These are phyloP conservation scores for Vesta saturnalis DNA, from an alignment of 2,888 invertebrate species.

Conservation along the genomic window DNA sequence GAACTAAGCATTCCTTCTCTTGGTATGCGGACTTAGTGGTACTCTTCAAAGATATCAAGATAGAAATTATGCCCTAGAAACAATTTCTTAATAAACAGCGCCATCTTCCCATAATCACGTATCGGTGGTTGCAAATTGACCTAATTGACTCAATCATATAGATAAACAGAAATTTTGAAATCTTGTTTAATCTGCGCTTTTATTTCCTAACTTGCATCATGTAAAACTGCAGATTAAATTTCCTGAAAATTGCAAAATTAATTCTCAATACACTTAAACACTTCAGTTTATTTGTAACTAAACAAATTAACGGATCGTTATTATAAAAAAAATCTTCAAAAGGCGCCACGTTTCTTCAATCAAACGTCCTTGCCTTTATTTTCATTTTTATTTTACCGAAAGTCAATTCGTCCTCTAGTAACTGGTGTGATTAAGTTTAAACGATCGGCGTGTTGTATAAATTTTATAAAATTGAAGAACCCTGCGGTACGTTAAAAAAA, in stretches of 20 bases:
- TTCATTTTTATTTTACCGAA: slow-evolving; percentile 22
- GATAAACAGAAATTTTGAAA: slow-evolving; percentile 8
- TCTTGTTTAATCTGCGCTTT: slow-evolving; percentile 10
- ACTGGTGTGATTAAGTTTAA: neutral
- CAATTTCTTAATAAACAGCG: slow-evolving; percentile 11
- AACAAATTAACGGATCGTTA: neutral
- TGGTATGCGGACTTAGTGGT: slow-evolving; percentile 53
- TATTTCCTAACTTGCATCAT: slow-evolving; percentile 34
- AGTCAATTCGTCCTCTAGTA: slow-evolving; percentile 12
- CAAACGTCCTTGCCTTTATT: slow-evolving; percentile 36
- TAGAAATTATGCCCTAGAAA: slow-evolving; percentile 30
- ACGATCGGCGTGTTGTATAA: slow-evolving; percentile 31
- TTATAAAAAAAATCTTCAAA: slow-evolving; percentile 12
- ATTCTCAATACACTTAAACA: slow-evolving; percentile 6
- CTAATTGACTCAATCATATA: neutral
- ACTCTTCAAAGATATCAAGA: slow-evolving; percentile 41
- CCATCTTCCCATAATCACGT: neutral
- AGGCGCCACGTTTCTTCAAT: slow-evolving; percentile 31
- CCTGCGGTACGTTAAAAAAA: slow-evolving; percentile 46
- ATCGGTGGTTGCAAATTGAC: neutral
- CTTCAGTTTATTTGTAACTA: neutral
- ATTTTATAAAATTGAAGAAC: slow-evolving; percentile 29
- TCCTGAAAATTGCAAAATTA: slow-evolving; percentile 33
- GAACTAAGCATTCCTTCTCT: slow-evolving; percentile 52
- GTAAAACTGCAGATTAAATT: slow-evolving; percentile 20